Evolutionary conservation across 2,888 invertebrate genomes (phyloP).

Genomic region (Epirrhoe tristata): DNA sequence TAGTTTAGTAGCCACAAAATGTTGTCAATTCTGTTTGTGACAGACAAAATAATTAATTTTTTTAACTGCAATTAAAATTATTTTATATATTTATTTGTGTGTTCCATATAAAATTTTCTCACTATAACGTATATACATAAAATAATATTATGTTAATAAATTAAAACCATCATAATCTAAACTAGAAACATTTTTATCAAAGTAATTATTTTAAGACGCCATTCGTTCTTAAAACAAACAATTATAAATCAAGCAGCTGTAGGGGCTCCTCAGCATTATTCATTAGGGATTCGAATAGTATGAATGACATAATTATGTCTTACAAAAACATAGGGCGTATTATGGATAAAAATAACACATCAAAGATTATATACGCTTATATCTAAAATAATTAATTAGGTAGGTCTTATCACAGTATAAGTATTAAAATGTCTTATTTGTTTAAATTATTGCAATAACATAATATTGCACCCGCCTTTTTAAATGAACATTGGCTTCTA

Average conservation of each 20-base stretch:
- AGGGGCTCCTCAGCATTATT: conserved; percentile 34
- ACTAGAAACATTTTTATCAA: conserved; percentile 17
- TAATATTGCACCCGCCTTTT: no score
- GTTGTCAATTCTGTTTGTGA: no score
- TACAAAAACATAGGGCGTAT: conserved; percentile 34
- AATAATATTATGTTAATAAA: not conserved
- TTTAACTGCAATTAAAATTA: no score
- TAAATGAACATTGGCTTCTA: no score
- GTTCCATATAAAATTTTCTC: no score
- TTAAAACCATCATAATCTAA: not conserved
- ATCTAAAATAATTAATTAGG: not conserved
- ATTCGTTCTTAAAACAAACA: conserved; percentile 38
- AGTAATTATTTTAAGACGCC: conserved; percentile 30
- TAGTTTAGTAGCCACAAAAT: no score
- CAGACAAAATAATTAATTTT: no score
- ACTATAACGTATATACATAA: not conserved
- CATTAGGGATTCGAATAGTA: conserved; percentile 33
- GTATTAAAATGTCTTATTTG: no score
- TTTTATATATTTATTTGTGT: no score
- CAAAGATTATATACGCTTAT: not conserved
- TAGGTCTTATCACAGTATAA: no score
- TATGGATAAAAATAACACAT: conserved; percentile 16
- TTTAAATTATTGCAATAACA: no score
- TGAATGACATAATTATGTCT: conserved; percentile 42
- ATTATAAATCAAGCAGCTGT: conserved; percentile 41